Conservation (phyloP, 1,140 invertebrate genomes). For the Ostrea edulis region DNA sequence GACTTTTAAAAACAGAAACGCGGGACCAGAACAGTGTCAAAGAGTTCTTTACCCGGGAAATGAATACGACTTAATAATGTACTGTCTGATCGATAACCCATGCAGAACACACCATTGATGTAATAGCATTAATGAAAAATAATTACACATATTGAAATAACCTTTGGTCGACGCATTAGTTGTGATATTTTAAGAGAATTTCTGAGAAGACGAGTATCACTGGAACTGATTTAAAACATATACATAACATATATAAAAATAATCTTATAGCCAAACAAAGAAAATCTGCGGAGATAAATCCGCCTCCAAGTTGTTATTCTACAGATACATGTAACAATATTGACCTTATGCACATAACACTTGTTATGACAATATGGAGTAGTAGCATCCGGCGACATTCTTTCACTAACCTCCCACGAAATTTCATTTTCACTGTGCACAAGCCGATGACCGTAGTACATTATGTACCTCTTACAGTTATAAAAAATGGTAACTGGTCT, state of each 20-base stretch:
- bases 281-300: conserved; percentile 5
- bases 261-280: not conserved
- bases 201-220: not conserved
- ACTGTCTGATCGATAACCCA: conserved; percentile 2
- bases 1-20: not conserved
- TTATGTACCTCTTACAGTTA: too few species aligned
- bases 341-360: not conserved
- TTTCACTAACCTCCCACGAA: too few species aligned
- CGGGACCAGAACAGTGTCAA: conserved; percentile 20
- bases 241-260: not conserved
- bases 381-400: not conserved
- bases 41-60: not conserved
- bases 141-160: conserved; percentile 43
- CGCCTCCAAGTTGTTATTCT: not conserved
- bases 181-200: not conserved
- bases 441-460: too few species aligned
- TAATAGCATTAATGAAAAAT: conserved; percentile 49
- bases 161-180: conserved; percentile 31
- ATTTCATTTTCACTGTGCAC: too few species aligned
- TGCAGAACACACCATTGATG: not conserved
- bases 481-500: too few species aligned
- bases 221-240: conserved; percentile 21
- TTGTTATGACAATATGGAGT: not conserved
- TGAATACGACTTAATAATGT: conserved; percentile 23
- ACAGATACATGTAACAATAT: not conserved